phyloP scores from a whole-genome alignment of 2,113 vertebrate genomes.

The Petrocephalus microphthalmus region DNA sequence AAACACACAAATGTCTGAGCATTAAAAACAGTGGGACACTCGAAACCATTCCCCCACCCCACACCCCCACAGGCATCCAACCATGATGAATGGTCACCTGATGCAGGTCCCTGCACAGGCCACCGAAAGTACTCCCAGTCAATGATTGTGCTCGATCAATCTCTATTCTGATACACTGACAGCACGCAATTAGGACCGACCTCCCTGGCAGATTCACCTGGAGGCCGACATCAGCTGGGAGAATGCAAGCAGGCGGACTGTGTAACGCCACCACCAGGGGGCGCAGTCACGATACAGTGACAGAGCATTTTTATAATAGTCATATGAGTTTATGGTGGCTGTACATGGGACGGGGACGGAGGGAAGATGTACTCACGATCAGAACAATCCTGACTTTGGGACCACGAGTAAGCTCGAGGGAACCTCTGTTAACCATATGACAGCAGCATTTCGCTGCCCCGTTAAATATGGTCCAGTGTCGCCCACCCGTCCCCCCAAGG shows the following conservation, averaged over 20 bases:
- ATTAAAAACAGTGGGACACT: constrained; percentile 45
- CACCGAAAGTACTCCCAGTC: constrained; percentile 63
- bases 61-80: constrained; percentile 65
- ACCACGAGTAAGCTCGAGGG: neutral
- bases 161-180: constrained; percentile 57
- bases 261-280: neutral
- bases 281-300: neutral
- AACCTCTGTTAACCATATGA: neutral
- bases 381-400: neutral
- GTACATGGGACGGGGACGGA: neutral
- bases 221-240: too few relatives aligned
- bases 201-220: constrained; percentile 27
- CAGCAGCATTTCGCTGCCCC: neutral
- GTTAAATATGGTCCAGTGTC: neutral
- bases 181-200: constrained; percentile 64
- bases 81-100: constrained; percentile 74
- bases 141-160: constrained; percentile 64
- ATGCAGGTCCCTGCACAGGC: constrained; percentile 50
- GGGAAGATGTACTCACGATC: neutral
- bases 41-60: constrained; percentile 17
- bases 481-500: neutral
- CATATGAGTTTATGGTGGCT: neutral
- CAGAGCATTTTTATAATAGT: neutral
- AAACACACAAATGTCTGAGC: neutral
- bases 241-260: too few relatives aligned